Evolutionary conservation across 2,888 invertebrate species (phyloP), one percentile per base, ranked within the genome.

Genomic region (Trimorus sp.): DNA sequence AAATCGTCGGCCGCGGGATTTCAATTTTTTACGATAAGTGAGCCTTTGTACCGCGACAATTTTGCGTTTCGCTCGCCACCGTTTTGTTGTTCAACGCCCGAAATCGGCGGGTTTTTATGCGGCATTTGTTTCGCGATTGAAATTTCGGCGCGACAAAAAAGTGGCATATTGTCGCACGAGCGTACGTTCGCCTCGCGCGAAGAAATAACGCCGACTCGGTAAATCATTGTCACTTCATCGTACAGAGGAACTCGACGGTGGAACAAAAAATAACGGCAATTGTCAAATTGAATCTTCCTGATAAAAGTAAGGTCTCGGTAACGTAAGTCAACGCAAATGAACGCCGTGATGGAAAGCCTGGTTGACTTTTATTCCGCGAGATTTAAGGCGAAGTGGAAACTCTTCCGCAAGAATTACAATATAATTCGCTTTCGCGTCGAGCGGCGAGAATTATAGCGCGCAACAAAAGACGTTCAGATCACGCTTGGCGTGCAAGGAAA

Each of bases 281-380:
- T 59, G 59, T 59, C 59, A 69, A 51, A 69, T 59, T 51, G 51
- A 69, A 69, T 69, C 14, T 69, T 58, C 16, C 7, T n/a, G 49
- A 69, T 69, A 69, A 38, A 49, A 49, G 16, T 49, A 59, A 51
- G 38, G n/a, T 74, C 36, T 48, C 51, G 15, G 56, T 16, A 63
- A 65, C 40, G 38, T 65, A 65, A 65, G 56, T 65, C 56, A 66
- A 65, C 49, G 63, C 73, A 49, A 56, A 73, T 73, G 58, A 75
- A 78, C 58, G 60, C 14, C 14, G 9, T 51, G 53, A 68, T 65
- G 70, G 71, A 79, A 77, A 77, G 40, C 60, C 38, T 40, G 53
- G 59, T 77, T 79, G 79, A 83, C 79, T 79, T 79, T 83, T 70
- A 83, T 80, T 66, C 78, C 53, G 40, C 48, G 68, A 66, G 77